Conservation (phyloP, 2,888 invertebrate species). For the Cepaea hortensis region DNA sequence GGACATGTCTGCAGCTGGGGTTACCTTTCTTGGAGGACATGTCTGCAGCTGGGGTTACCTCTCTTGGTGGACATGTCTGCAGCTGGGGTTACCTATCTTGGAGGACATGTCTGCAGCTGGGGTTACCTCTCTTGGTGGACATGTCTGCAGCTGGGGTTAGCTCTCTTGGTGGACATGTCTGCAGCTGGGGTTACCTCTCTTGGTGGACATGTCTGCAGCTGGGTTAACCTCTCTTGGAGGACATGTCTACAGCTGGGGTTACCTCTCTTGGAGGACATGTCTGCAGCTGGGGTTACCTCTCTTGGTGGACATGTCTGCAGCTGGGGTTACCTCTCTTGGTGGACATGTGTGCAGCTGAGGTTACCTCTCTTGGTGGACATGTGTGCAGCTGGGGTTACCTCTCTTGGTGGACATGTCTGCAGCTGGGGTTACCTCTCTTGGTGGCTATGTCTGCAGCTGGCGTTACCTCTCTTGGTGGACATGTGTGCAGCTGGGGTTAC, state of each 20-base stretch:
- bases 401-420: slow-evolving; percentile 70
- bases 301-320: slow-evolving; percentile 69
- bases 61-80: slow-evolving; percentile 70
- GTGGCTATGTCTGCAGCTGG: slow-evolving; percentile 68
- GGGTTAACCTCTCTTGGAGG: slow-evolving; percentile 70
- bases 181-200: slow-evolving; percentile 64
- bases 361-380: slow-evolving; percentile 71
- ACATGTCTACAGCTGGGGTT: slow-evolving; percentile 66
- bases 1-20: slow-evolving; percentile 67
- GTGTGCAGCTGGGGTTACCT: slow-evolving; percentile 65
- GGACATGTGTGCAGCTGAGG: slow-evolving; percentile 68
- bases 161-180: slow-evolving; percentile 70
- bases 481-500: slow-evolving; percentile 65
- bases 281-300: slow-evolving; percentile 64
- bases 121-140: slow-evolving; percentile 72
- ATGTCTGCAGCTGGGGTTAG: slow-evolving; percentile 64
- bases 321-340: slow-evolving; percentile 70
- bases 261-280: slow-evolving; percentile 71
- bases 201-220: slow-evolving; percentile 70
- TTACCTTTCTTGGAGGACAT: slow-evolving; percentile 72
- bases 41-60: slow-evolving; percentile 64
- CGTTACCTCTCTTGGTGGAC: slow-evolving; percentile 72
- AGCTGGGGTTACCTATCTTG: slow-evolving; percentile 69
- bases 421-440: slow-evolving; percentile 67
- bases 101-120: slow-evolving; percentile 68